Percentiles rank a stretch among this genome's conserved stretches.
phyloP scores from a whole-genome alignment of 2,888 invertebrate genomes.

The Agrilus biguttatus region DNA sequence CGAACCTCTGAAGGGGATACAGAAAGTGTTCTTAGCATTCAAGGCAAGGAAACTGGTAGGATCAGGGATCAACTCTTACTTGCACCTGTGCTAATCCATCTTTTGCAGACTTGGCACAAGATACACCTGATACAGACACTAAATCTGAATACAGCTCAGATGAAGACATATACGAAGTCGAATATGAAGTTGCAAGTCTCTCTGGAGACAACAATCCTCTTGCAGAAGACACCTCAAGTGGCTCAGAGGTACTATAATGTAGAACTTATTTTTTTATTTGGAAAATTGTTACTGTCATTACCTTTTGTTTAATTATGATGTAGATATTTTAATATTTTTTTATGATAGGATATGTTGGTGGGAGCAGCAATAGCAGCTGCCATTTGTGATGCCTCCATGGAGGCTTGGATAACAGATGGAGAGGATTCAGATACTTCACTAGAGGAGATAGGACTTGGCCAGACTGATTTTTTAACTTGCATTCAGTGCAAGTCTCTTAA shows the following conservation, averaged over 20 bases:
- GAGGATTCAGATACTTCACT: constrained; percentile 26
- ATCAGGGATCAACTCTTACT: constrained; percentile 1
- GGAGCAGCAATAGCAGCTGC: constrained; percentile 23
- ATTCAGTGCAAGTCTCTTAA: constrained; percentile 46
- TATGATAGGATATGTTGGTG: constrained; percentile 8
- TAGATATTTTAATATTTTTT: constrained; percentile 9
- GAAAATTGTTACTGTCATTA: not conserved
- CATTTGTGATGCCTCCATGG: constrained; percentile 23
- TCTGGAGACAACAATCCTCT: constrained; percentile 31
- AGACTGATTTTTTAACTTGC: constrained; percentile 48
- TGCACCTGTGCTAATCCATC: constrained; percentile 14
- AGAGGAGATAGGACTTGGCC: constrained; percentile 34
- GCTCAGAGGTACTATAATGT: constrained; percentile 33
- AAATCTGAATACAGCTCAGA: constrained; percentile 11
- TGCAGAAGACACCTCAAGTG: constrained; percentile 34
- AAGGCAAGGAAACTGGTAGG: constrained; percentile 52
- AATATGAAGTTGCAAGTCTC: constrained; percentile 35
- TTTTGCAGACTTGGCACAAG: constrained; percentile 27
- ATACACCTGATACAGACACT: constrained; percentile 27
- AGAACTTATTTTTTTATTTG: not conserved
- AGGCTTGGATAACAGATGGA: constrained; percentile 25
- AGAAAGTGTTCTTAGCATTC: constrained; percentile 48
- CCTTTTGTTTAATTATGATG: constrained; percentile 3
- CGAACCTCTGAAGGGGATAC: constrained; percentile 29
- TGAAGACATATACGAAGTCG: constrained; percentile 15